A percentile compares a stretch with the other conserved stretches of the same genome.
phyloP scores from a whole-genome alignment of 1,140 invertebrate species.

The Orius laevigatus region DNA sequence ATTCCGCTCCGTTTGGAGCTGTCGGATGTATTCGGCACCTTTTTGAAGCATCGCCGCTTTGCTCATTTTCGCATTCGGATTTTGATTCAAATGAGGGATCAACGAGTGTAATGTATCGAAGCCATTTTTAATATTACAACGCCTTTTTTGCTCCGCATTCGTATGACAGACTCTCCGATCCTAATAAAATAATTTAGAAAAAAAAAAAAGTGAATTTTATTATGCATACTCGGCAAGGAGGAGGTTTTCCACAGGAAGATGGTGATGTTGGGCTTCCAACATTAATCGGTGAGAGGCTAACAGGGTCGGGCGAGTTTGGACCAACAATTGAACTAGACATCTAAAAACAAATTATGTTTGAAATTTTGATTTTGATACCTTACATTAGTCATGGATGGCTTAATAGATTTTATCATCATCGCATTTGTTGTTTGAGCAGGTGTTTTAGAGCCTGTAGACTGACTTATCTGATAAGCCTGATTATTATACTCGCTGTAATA shows the following conservation, averaged over 20 bases:
- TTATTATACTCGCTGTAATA: background rate
- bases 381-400: too few relatives aligned
- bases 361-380: too few relatives aligned
- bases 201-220: conserved; percentile 1
- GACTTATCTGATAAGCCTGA: background rate
- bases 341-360: background rate
- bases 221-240: conserved; percentile 20
- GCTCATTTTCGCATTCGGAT: conserved; percentile 80
- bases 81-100: conserved; percentile 82
- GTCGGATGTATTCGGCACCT: conserved; percentile 87
- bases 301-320: conserved; percentile 18
- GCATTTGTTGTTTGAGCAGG: too few relatives aligned
- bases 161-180: conserved; percentile 73
- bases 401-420: too few relatives aligned
- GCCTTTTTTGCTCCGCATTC: conserved; percentile 92
- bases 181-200: conserved; percentile 21
- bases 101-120: conserved; percentile 87
- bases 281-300: conserved; percentile 21
- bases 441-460: background rate
- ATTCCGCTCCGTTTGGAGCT: conserved; percentile 68
- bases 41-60: conserved; percentile 96
- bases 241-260: conserved; percentile 14
- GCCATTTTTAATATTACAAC: conserved; percentile 94
- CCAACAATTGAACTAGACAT: background rate
- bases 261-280: conserved; percentile 18